These are phyloP conservation scores for Bombyx mori DNA, from an alignment of 1,140 invertebrate species.

Conservation along the genomic window DNA sequence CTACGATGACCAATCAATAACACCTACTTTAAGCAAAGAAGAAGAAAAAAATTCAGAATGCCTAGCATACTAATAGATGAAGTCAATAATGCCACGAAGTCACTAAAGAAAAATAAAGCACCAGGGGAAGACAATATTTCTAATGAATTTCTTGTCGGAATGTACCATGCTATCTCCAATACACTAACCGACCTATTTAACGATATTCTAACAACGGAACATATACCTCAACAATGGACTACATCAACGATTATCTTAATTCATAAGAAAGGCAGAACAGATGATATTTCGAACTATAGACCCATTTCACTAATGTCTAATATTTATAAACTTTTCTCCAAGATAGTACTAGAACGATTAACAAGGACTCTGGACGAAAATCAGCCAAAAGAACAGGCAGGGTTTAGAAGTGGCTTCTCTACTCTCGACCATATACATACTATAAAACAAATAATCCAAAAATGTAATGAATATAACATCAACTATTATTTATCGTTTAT, in stretches of 20 bases:
- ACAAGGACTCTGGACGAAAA: background rate
- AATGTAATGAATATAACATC: too few relatives aligned
- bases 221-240: constrained; percentile 21
- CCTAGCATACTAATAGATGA: constrained; percentile 20
- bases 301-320: constrained; percentile 1
- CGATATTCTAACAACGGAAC: constrained; percentile 20
- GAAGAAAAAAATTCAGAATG: constrained; percentile 1
- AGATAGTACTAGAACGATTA: background rate
- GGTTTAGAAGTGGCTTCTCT: background rate
- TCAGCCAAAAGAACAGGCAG: background rate
- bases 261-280: constrained; percentile 22
- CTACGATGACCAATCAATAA: background rate
- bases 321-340: background rate
- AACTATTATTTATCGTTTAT: too few relatives aligned
- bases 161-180: constrained; percentile 9
- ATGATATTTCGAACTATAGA: constrained; percentile 1
- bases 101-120: constrained; percentile 24
- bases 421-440: background rate
- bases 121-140: constrained; percentile 23
- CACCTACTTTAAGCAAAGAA: too few relatives aligned
- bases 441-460: too few relatives aligned
- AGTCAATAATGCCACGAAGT: constrained; percentile 21
- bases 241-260: constrained; percentile 24
- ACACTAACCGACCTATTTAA: constrained; percentile 20
- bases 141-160: constrained; percentile 20